These are phyloP conservation scores for Delphinus delphis DNA, from an alignment of 2,113 vertebrate species.

Conservation along the genomic window DNA sequence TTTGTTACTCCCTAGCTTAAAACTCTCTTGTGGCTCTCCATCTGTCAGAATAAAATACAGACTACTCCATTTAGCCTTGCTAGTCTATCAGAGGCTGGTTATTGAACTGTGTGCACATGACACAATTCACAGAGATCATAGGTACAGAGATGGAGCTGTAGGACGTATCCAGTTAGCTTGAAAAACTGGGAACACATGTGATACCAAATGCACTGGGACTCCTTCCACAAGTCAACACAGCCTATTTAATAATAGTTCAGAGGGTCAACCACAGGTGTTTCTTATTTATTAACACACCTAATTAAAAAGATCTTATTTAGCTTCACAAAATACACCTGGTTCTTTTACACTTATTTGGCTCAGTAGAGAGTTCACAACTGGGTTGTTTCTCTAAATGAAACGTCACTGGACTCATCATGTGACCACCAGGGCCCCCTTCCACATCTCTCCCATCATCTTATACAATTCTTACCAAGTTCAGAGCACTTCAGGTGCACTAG, in stretches of 20 bases:
- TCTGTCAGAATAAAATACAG: not conserved
- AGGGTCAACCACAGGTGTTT: not conserved
- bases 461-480: not conserved
- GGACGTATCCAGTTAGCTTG: not conserved
- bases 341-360: not conserved
- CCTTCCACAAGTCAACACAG: not conserved
- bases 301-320: not conserved
- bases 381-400: not conserved
- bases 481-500: not conserved
- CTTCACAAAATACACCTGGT: not conserved
- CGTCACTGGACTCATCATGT: not conserved
- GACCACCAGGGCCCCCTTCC: rapidly evolving
- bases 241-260: not conserved
- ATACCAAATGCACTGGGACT: not conserved
- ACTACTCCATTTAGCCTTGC: not conserved
- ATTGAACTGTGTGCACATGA: not conserved
- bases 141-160: not conserved
- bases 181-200: not conserved
- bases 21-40: not conserved
- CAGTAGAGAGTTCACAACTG: not conserved
- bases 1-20: not conserved
- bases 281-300: not conserved
- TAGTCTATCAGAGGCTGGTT: not conserved
- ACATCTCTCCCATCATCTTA: not conserved
- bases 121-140: not conserved